Evolutionary conservation across 2,888 invertebrate species (phyloP), one percentile per base, ranked within the genome.

Genomic region (Euzetes globulus): DNA sequence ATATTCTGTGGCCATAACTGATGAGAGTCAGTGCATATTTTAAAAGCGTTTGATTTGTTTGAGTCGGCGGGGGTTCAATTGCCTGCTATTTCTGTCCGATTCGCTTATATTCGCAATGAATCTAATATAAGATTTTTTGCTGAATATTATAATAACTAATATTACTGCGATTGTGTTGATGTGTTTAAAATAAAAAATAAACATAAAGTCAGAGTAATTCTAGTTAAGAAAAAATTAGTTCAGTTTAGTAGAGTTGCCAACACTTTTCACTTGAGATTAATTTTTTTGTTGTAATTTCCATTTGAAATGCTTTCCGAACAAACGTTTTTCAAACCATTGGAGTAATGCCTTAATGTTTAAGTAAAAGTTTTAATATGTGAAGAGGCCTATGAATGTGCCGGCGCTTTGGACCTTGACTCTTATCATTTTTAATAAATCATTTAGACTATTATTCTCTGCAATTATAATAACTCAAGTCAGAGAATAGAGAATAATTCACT

Each of bases 391-490:
- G 4, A 33, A 33, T 63, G 3, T 33, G 68, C 68, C 41, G 37
- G 45, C 45, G 45, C 41, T 68, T 19, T 15, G 4, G 19, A 50
- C 50, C 37, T 5, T 68, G 45, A 68, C 45, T 33, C 22, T 45
- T 68, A 68, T 68, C 68, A 45, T 45, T 45, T 68, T 68, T 68
- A 19, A 68, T 68, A 68, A 68, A 68, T 68, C 68, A 68, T 68
- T 68, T 68, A 22, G 22, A 68, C 68, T 68, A 68, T 68, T 68
- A 68, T 45, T 41, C n/a, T 45, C 41, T 22, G 11, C 68, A 68
- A 68, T 68, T 68, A 68, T 68, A 22, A 68, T 68, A 68, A 55
- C 6, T 55, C 6, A 19, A 11, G 3, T 11, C 13, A 41, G 6
- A 41, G 33, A 33, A 4, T 33, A 33, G 9, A 33, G 33, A 33